Conservation (phyloP, 1,140 invertebrate genomes). For the Helicoverpa zea region DNA sequence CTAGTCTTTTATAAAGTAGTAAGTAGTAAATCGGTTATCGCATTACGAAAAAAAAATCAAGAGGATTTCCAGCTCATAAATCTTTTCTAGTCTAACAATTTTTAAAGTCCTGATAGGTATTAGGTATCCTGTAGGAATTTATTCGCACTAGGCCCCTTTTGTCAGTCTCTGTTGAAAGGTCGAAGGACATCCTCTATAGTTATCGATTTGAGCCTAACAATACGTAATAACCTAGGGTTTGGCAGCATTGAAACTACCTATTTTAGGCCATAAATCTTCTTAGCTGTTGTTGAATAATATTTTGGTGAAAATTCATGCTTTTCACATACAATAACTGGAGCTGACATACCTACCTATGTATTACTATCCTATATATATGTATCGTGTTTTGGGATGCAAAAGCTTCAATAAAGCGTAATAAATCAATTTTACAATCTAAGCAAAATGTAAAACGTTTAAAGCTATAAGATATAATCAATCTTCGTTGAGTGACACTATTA, state of each 20-base stretch:
- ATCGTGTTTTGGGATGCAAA: no score
- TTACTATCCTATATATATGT: no score
- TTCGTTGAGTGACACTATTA: no score
- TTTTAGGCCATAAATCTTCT: neutral
- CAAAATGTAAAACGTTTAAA: no score
- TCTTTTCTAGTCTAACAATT: neutral
- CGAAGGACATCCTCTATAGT: conserved; percentile 36
- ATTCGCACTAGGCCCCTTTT: neutral
- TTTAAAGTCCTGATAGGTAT: neutral
- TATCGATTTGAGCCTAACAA: conserved; percentile 32
- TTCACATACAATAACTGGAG: neutral
- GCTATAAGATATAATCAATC: no score
- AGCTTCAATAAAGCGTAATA: no score
- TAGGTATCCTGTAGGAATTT: neutral
- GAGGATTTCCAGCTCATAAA: neutral
- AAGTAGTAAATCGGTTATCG: no score
- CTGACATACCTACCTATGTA: neutral
- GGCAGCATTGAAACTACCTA: neutral
- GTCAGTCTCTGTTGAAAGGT: conserved; percentile 6
- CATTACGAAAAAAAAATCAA: neutral
- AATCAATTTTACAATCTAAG: no score
- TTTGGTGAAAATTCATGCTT: conserved; percentile 1
- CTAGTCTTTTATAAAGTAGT: no score
- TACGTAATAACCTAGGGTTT: conserved; percentile 25
- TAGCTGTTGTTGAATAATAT: neutral